Percentiles rank a stretch among this genome's conserved stretches.
Conservation (phyloP, 2,888 invertebrate species). For the Drosophila paramelanica region DNA sequence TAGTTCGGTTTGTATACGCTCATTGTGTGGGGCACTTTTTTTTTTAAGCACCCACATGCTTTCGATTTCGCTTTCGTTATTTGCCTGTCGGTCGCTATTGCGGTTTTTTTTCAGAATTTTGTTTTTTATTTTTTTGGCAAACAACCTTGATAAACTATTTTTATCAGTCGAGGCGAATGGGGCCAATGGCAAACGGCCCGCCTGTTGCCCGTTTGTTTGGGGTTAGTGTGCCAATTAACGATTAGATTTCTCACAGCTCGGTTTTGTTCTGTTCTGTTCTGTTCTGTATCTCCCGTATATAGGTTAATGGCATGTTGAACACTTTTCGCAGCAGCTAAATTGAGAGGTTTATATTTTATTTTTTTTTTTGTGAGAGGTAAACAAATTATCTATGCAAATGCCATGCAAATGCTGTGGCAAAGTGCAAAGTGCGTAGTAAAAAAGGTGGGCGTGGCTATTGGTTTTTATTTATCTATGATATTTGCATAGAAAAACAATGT, state of each 20-base stretch:
- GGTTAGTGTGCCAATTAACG: slow-evolving; percentile 80
- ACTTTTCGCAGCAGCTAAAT: background rate
- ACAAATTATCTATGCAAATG: slow-evolving; percentile 70
- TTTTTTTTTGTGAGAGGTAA: slow-evolving; percentile 33
- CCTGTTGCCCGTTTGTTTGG: slow-evolving; percentile 59
- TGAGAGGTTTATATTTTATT: background rate
- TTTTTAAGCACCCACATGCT: slow-evolving; percentile 52
- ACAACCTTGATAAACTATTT: slow-evolving; percentile 80
- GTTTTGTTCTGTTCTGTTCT: slow-evolving; percentile 1
- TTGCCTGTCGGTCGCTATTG: slow-evolving; percentile 8
- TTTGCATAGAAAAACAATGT: slow-evolving; percentile 40
- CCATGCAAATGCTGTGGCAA: slow-evolving; percentile 32
- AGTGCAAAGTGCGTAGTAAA: slow-evolving; percentile 26
- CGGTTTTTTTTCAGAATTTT: slow-evolving; percentile 13
- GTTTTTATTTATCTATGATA: slow-evolving; percentile 37
- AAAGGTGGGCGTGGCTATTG: slow-evolving; percentile 11
- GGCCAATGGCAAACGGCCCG: slow-evolving; percentile 71
- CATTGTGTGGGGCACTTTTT: slow-evolving; percentile 14
- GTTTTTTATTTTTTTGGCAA: slow-evolving; percentile 52
- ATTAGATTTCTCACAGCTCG: slow-evolving; percentile 58
- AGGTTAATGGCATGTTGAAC: slow-evolving; percentile 62
- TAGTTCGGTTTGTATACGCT: slow-evolving; percentile 22
- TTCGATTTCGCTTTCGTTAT: slow-evolving; percentile 48
- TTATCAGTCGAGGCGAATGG: slow-evolving; percentile 71
- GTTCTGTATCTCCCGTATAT: background rate